Percentiles rank a stretch among this genome's conserved stretches.
phyloP scores from a whole-genome alignment of 2,888 invertebrate genomes.

The Mystacides longicornis region DNA sequence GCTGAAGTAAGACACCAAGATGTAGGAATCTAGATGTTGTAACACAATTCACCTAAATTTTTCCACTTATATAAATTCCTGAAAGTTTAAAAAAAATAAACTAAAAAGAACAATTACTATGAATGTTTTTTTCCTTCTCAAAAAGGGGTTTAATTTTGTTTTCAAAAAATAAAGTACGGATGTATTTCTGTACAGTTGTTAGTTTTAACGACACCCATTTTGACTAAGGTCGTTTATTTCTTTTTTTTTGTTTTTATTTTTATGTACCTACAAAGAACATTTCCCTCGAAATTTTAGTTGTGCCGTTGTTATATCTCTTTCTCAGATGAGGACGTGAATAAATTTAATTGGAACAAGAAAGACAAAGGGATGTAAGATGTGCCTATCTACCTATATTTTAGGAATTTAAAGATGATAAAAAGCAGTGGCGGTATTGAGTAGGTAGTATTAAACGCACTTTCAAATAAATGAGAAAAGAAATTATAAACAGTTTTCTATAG shows the following conservation, averaged over 20 bases:
- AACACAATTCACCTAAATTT: too few relatives aligned
- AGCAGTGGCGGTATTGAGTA: too few relatives aligned
- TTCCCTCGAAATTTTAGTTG: background rate
- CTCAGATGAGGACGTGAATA: background rate
- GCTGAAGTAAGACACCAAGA: too few relatives aligned
- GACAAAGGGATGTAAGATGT: conserved; percentile 1
- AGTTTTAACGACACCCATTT: conserved; percentile 1
- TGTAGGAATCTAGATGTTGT: too few relatives aligned
- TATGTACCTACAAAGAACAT: background rate
- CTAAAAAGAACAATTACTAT: background rate
- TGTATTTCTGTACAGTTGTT: conserved; percentile 1
- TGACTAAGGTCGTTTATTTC: background rate
- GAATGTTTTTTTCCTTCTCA: background rate
- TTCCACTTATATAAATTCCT: too few relatives aligned
- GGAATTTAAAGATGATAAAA: too few relatives aligned
- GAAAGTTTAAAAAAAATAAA: too few relatives aligned
- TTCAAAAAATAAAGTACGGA: background rate
- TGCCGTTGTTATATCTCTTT: background rate
- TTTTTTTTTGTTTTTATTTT: too few relatives aligned
- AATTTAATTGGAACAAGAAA: background rate
- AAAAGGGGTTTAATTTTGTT: background rate
- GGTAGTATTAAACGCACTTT: too few relatives aligned
- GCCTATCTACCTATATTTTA: too few relatives aligned
- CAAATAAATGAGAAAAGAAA: too few relatives aligned
- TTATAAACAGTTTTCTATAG: too few relatives aligned